Base-by-base conservation (phyloP, 2,888 invertebrate species). In the Hyposoter dolosus region DNA sequence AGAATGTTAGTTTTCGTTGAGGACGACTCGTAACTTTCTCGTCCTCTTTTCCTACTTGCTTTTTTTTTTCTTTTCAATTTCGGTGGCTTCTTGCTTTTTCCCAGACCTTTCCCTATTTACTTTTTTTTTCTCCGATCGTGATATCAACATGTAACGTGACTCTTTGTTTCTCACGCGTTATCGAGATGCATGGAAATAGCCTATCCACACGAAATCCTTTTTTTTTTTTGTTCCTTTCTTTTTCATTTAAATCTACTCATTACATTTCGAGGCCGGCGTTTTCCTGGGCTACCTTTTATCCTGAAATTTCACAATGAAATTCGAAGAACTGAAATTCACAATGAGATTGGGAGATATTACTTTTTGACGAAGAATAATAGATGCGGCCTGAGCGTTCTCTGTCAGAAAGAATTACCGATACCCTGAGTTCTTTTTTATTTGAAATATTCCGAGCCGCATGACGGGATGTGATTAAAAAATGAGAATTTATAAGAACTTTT, bases 51-150 rank as follows among this genome's bases (percentile, higher is more conserved):
- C 10, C 88, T 88, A 74, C 86, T 89, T 85, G 90, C 89, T 76
- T 90, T 90, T 74, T 90, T 90, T 66, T 91, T 89, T 83, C 89
- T 87, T 81, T 90, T 76, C 75, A 90, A 72, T 45, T 89, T 81
- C 47, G 45, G 45, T 50, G 83, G 40, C 23, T 83, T 79, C 68
- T 72, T 68, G 40, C 45, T 88, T 40, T 45, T 47, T 40, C 83
- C n/a, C 45, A n/a, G 60, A 74, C 77, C 47, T 77, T 71, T 76
- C 60, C 69, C 60, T 78, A 69, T 83, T 79, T 79, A 53, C 84
- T 77, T 79, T 66, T 60, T 66, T 60, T 77, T 79, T 72, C 75
- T 56, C 66, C 60, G 74, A 65, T 76, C 53, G 65, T 19, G 71
- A 23, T 65, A 82, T 82, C 74, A 45, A 40, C 45, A 47, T 43